Evolutionary conservation across 2,113 vertebrate species (phyloP).

Genomic region (Pagrus major): DNA sequence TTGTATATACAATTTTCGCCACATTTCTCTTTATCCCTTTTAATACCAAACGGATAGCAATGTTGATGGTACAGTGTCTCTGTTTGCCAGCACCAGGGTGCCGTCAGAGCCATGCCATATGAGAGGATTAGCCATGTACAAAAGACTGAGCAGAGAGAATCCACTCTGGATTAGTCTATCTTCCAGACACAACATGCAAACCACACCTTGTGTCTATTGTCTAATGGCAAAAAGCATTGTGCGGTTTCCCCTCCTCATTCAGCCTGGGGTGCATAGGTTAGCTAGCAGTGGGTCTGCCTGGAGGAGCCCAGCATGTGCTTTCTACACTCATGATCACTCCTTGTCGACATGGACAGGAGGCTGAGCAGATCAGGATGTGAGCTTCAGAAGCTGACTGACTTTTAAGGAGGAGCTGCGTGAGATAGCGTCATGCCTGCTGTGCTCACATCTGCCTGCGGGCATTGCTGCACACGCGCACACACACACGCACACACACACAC

Average conservation of each 20-base stretch:
- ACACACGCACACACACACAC: conserved; percentile 21
- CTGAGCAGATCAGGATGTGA: conserved; percentile 19
- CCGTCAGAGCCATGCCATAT: conserved; percentile 30
- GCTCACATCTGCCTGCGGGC: conserved; percentile 56
- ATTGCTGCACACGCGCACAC: conserved; percentile 16
- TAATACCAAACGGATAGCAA: neutral
- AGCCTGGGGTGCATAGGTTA: conserved; percentile 15
- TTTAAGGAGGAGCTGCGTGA: conserved; percentile 48
- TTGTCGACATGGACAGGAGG: conserved; percentile 36
- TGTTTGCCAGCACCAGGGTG: conserved; percentile 1
- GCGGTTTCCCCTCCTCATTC: neutral
- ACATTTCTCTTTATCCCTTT: conserved; percentile 4
- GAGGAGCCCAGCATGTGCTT: conserved; percentile 18
- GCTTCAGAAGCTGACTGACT: conserved; percentile 44
- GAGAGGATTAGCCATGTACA: conserved; percentile 62
- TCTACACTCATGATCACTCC: conserved; percentile 33
- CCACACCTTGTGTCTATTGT: conserved; percentile 39
- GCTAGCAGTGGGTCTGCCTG: conserved; percentile 5
- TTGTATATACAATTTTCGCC: neutral
- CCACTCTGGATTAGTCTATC: conserved; percentile 48
- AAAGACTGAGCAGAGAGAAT: conserved; percentile 40
- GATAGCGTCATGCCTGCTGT: conserved; percentile 50
- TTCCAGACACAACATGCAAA: conserved; percentile 40
- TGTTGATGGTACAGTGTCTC: conserved; percentile 13
- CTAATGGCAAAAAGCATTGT: neutral